A percentile compares a stretch with the other conserved stretches of the same genome.
phyloP scores from a whole-genome alignment of 2,888 invertebrate genomes.

The Rosalia funebris region DNA sequence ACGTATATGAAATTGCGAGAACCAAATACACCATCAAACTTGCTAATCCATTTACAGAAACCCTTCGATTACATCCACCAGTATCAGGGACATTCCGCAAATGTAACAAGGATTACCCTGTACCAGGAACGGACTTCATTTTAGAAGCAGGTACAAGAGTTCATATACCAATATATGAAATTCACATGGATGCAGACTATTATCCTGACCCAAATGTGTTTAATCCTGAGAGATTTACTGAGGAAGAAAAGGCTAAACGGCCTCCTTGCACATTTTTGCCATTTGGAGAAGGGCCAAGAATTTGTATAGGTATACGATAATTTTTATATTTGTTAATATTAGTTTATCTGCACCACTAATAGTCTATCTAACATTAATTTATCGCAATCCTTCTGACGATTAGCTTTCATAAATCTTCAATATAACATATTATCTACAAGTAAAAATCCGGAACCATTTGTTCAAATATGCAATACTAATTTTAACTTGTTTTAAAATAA shows the following conservation, averaged over 20 bases:
- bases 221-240: slow-evolving; percentile 39
- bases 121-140: slow-evolving; percentile 52
- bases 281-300: slow-evolving; percentile 41
- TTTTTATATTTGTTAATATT: too few relatives aligned
- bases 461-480: too few relatives aligned
- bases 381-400: too few relatives aligned
- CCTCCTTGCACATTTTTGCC: slow-evolving; percentile 33
- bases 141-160: slow-evolving; percentile 54
- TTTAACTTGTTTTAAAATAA: too few relatives aligned
- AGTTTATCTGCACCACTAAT: too few relatives aligned
- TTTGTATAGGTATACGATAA: slow-evolving; percentile 43
- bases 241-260: slow-evolving; percentile 40
- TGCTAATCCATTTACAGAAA: neutral
- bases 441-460: too few relatives aligned
- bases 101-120: slow-evolving; percentile 46
- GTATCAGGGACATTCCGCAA: slow-evolving; percentile 31
- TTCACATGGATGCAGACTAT: slow-evolving; percentile 55
- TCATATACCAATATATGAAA: slow-evolving; percentile 46
- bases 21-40: too few relatives aligned
- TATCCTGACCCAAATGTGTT: slow-evolving; percentile 50
- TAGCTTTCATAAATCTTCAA: too few relatives aligned
- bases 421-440: too few relatives aligned
- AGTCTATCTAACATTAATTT: too few relatives aligned
- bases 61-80: neutral
- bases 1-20: too few relatives aligned